Evolutionary conservation across 2,888 invertebrate species (phyloP), one percentile per base, ranked within the genome.

Genomic region (Acrocyrtus sp.): DNA sequence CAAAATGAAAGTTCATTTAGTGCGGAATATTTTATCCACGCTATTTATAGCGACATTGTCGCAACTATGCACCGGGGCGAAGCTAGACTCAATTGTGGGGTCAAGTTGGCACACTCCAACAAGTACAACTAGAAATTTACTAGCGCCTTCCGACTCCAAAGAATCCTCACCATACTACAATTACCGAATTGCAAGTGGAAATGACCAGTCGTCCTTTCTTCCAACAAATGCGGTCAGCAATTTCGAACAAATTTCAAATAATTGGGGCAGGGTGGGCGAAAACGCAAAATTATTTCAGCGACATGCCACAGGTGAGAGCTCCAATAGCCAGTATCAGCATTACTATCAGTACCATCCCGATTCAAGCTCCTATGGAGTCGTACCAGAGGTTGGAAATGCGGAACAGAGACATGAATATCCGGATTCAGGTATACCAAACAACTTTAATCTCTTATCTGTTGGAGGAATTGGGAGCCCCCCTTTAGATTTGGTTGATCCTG

Each of bases 361-460:
- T 50, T 51, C 27, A 43, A 41, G 24, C 19, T 34, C 41, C 1
- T 62, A 26, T 53, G 5, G 2, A 21, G 17, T 12, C n/a, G n/a
- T n/a, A n/a, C 15, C 39, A 1, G 63, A 27, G 22, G 2, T 15
- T n/a, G n/a, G n/a, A n/a, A n/a, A n/a, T 24, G 56, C 54, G n/a
- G 61, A 61, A 53, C 53, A 69, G 19, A 3, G 68, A 21, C 68
- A 69, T 15, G 68, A 69, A 29, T 54, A 61, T 54, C 22, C 27
- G 0, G 45, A 45, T 12, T 26, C 50, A 45, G 50, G 22, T n/a
- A n/a, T n/a, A n/a, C n/a, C n/a, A n/a, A n/a, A n/a, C n/a, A n/a
- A n/a, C n/a, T n/a, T n/a, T n/a, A n/a, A n/a, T n/a, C n/a, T n/a
- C n/a, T n/a, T n/a, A n/a, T n/a, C n/a, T n/a, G n/a, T n/a, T n/a